phyloP scores from a whole-genome alignment of 2,888 invertebrate species.

The Calliscelio sp. region DNA sequence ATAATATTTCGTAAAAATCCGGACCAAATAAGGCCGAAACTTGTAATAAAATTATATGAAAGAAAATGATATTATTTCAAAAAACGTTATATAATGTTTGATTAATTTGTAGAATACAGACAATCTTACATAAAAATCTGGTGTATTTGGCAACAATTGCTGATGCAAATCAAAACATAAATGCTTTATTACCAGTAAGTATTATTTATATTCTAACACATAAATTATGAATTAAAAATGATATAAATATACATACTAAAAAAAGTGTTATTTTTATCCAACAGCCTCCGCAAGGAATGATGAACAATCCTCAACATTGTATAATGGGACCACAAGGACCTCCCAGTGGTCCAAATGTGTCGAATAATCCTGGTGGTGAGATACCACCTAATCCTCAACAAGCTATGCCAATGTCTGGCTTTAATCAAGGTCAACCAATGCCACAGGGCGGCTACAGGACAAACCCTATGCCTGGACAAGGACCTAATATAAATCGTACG shows the following conservation, averaged over 20 bases:
- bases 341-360: slow-evolving; percentile 82
- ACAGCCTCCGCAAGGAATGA: slow-evolving; percentile 88
- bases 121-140: slow-evolving; percentile 97
- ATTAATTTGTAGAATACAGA: slow-evolving; percentile 89
- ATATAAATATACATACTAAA: not conserved
- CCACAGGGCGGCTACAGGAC: slow-evolving; percentile 86
- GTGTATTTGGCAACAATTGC: slow-evolving; percentile 98
- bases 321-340: slow-evolving; percentile 86
- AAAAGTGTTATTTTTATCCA: slow-evolving; percentile 20
- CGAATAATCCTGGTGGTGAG: slow-evolving; percentile 83
- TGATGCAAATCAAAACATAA: slow-evolving; percentile 98
- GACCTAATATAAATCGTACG: slow-evolving; percentile 86
- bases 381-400: slow-evolving; percentile 84
- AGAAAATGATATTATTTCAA: not conserved
- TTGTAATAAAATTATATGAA: too few relatives aligned
- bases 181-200: slow-evolving; percentile 94
- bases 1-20: too few relatives aligned
- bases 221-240: slow-evolving; percentile 2
- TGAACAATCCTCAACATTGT: slow-evolving; percentile 85
- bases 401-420: slow-evolving; percentile 83
- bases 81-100: not conserved
- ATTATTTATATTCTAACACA: not conserved
- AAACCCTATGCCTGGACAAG: slow-evolving; percentile 88
- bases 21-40: too few relatives aligned
- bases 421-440: slow-evolving; percentile 85